A percentile compares a stretch with the other conserved stretches of the same genome.
These are phyloP conservation scores for Euplexia lucipara DNA, from an alignment of 2,888 invertebrate species.

Conservation along the genomic window DNA sequence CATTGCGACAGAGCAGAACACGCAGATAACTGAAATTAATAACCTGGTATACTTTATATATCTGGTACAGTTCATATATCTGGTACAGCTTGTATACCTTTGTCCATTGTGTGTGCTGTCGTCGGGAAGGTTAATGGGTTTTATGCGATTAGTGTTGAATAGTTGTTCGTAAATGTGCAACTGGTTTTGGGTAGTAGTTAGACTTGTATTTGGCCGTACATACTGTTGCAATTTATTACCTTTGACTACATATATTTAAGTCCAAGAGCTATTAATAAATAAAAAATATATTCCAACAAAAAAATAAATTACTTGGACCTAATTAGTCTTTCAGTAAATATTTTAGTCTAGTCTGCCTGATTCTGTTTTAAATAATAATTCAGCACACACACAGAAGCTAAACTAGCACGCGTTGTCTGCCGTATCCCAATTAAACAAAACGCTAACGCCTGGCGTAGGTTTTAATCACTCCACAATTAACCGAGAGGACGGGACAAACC, in stretches of 20 bases:
- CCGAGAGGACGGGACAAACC: slow-evolving; percentile 65
- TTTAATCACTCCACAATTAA: slow-evolving; percentile 70
- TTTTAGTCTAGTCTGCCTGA: background rate
- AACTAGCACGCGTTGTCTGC: slow-evolving; percentile 27
- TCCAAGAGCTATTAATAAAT: no score
- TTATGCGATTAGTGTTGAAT: slow-evolving; percentile 40
- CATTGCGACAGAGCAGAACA: slow-evolving; percentile 60
- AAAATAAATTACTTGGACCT: no score
- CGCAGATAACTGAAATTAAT: slow-evolving; percentile 63
- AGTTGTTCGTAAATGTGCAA: slow-evolving; percentile 25
- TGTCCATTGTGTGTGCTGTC: slow-evolving; percentile 44
- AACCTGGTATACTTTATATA: slow-evolving; percentile 47
- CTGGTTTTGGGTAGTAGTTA: slow-evolving; percentile 16
- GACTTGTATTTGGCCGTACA: background rate
- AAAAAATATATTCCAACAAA: no score
- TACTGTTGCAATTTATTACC: background rate
- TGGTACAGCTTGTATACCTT: slow-evolving; percentile 35
- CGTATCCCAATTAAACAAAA: slow-evolving; percentile 48
- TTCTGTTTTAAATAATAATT: background rate
- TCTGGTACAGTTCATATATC: slow-evolving; percentile 23
- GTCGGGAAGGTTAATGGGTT: slow-evolving; percentile 27
- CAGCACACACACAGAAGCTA: slow-evolving; percentile 15
- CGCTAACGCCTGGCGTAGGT: slow-evolving; percentile 42
- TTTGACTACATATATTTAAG: background rate
- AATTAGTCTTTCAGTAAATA: no score